Conservation (phyloP, 2,797 vertebrate species). For the Cryptoblepharus egeriae region DNA sequence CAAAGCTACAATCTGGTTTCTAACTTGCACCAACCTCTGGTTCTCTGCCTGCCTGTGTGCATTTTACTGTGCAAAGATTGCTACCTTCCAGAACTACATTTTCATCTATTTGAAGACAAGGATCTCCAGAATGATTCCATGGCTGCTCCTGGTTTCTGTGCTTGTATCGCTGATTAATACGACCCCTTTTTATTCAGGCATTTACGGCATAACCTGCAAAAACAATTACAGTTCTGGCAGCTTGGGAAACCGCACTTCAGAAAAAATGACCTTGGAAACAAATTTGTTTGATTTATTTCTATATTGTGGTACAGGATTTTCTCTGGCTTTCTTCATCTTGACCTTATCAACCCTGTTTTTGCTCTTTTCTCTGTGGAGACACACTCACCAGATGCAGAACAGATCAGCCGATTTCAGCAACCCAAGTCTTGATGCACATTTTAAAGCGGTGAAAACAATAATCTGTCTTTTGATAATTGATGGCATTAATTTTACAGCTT, state of each 20-base stretch:
- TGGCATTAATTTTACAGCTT: neutral
- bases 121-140: neutral
- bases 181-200: neutral
- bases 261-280: rapidly evolving
- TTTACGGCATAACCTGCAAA: neutral
- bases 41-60: conserved; percentile 47
- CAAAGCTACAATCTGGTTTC: neutral
- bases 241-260: neutral
- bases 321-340: conserved; percentile 10
- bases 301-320: neutral
- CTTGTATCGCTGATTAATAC: neutral
- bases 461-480: conserved; percentile 3
- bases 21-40: conserved; percentile 5
- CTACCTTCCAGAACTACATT: conserved; percentile 40
- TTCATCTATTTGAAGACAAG: conserved; percentile 50
- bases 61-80: conserved; percentile 56
- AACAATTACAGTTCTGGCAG: neutral
- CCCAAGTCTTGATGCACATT: conserved; percentile 31
- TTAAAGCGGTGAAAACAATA: conserved; percentile 48
- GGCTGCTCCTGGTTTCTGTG: conserved; percentile 28
- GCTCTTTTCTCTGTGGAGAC: conserved; percentile 56
- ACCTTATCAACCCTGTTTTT: conserved; percentile 34
- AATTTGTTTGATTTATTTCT: neutral
- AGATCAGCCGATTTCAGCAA: conserved; percentile 10
- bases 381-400: conserved; percentile 12